phyloP scores from a whole-genome alignment of 1,140 invertebrate genomes.

The Brachionus rotundiformis region DNA sequence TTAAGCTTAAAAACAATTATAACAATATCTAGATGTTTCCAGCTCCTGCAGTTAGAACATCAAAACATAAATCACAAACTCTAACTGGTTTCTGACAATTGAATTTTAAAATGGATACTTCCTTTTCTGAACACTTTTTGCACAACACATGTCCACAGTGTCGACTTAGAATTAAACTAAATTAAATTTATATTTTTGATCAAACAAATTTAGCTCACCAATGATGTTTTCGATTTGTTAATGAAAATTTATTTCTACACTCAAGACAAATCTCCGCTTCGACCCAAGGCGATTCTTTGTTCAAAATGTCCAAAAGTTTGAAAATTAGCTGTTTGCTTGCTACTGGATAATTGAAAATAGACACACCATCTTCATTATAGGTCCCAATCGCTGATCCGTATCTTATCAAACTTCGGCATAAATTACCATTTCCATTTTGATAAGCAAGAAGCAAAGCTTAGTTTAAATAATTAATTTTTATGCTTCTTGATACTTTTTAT shows the following conservation, averaged over 20 bases:
- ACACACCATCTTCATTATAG: constrained; percentile 85
- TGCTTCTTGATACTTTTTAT: too few relatives aligned
- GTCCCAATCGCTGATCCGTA: constrained; percentile 81
- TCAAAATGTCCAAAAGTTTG: constrained; percentile 72
- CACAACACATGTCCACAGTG: constrained; percentile 91
- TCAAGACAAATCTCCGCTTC: constrained; percentile 88
- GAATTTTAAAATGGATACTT: constrained; percentile 93
- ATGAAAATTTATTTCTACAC: constrained; percentile 83
- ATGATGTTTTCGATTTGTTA: constrained; percentile 91
- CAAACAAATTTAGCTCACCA: too few relatives aligned
- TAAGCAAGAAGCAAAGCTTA: constrained; percentile 80
- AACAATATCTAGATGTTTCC: neutral
- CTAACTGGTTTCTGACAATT: constrained; percentile 86
- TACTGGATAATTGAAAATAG: constrained; percentile 92
- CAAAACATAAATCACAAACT: constrained; percentile 88
- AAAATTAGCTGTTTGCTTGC: constrained; percentile 88
- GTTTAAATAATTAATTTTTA: too few relatives aligned
- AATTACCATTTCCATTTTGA: constrained; percentile 86
- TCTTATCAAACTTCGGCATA: constrained; percentile 83
- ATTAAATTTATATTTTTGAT: too few relatives aligned
- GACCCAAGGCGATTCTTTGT: constrained; percentile 84
- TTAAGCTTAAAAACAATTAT: too few relatives aligned
- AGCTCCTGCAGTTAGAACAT: constrained; percentile 67
- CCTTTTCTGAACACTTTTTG: constrained; percentile 85
- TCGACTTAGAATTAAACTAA: constrained; percentile 72